Percentiles rank a stretch among this genome's conserved stretches.
phyloP scores from a whole-genome alignment of 2,113 vertebrate genomes.

The Pelodiscus sinensis region DNA sequence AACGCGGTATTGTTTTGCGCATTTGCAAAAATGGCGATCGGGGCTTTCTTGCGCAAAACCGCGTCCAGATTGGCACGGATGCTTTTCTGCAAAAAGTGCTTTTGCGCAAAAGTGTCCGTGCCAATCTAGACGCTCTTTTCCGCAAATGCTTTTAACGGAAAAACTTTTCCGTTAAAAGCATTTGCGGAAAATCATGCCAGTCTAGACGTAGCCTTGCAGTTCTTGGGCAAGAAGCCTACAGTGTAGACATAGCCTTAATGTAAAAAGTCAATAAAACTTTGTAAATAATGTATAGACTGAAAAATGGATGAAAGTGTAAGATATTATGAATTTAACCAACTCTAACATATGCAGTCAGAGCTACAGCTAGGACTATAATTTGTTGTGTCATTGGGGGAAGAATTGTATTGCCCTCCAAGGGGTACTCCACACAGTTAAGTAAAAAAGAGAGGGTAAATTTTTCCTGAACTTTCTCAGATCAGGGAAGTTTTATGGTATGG shows the following conservation, averaged over 20 bases:
- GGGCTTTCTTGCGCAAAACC: too few relatives aligned
- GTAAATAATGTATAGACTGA: neutral
- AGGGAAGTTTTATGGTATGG: neutral
- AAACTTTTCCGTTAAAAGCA: too few relatives aligned
- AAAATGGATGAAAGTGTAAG: neutral
- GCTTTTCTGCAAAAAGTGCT: too few relatives aligned
- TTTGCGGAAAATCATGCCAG: too few relatives aligned
- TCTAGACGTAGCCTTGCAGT: too few relatives aligned
- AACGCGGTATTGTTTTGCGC: too few relatives aligned
- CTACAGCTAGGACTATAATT: neutral
- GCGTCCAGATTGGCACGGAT: too few relatives aligned
- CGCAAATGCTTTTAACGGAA: too few relatives aligned
- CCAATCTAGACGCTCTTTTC: too few relatives aligned
- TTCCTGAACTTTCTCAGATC: neutral
- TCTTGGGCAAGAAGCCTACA: too few relatives aligned
- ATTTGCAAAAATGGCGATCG: too few relatives aligned
- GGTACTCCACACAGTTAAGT: neutral
- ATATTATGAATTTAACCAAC: neutral
- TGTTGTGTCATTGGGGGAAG: neutral
- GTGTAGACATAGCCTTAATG: neutral
- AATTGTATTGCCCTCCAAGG: neutral
- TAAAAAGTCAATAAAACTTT: neutral
- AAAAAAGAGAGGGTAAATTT: neutral
- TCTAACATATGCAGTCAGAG: neutral
- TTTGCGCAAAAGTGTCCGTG: too few relatives aligned